These are phyloP conservation scores for Nemurella pictetii DNA, from an alignment of 2,888 invertebrate species.

Conservation along the genomic window DNA sequence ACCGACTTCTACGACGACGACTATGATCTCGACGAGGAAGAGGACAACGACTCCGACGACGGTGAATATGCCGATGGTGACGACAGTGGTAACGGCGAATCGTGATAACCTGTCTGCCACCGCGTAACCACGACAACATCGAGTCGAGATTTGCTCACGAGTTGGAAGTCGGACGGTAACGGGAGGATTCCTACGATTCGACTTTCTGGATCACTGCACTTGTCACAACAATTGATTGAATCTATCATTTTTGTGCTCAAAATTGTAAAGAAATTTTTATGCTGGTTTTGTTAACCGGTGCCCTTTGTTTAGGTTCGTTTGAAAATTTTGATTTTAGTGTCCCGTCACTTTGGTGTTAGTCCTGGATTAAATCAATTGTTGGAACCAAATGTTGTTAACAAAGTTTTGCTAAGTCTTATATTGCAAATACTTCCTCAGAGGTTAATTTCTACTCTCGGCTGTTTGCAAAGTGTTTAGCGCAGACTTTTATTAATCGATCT, in stretches of 20 bases:
- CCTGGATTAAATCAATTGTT: background rate
- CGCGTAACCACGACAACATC: background rate
- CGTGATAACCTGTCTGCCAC: slow-evolving; percentile 60
- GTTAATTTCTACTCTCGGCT: background rate
- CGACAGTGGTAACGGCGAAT: slow-evolving; percentile 91
- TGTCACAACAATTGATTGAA: background rate
- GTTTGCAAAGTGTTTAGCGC: background rate
- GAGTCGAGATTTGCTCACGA: background rate
- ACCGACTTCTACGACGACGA: slow-evolving; percentile 96
- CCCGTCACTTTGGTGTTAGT: background rate
- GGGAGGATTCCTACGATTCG: background rate
- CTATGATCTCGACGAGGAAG: slow-evolving; percentile 75
- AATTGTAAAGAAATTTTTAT: background rate
- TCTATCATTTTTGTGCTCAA: background rate
- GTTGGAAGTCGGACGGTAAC: background rate
- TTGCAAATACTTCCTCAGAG: background rate
- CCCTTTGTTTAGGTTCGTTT: background rate
- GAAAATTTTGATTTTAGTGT: background rate
- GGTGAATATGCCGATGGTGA: slow-evolving; percentile 77
- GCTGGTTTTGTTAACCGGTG: background rate
- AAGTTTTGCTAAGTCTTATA: background rate
- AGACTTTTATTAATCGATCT: background rate
- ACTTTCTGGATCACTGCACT: background rate
- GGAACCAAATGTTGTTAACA: background rate
- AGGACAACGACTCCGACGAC: slow-evolving; percentile 66